Base-by-base conservation (phyloP, 1,140 invertebrate genomes). In the Nasonia longicornis region DNA sequence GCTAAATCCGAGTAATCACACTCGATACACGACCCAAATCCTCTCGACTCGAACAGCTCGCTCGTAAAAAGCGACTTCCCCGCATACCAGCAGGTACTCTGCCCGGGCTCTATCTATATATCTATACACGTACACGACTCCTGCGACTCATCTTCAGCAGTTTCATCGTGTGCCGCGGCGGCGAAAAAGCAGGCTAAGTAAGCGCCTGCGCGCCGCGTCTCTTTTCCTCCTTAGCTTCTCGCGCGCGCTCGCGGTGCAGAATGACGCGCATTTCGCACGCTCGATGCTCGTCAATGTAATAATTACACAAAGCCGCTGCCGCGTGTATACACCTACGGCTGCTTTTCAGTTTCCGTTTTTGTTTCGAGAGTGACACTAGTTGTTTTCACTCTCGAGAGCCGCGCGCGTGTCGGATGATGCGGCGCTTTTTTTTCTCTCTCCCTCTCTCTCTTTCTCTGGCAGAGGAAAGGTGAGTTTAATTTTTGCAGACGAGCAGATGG, bases 211-310 rank as follows among this genome's bases (percentile, higher is more conserved):
- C 26, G 64, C 20, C 48, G 0, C 64, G 66, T 67, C 22, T 70
- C 26, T n/a, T 38, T 70, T 70, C 35, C 29, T 31, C 69, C 2
- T 73, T 52, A 6, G 31, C 42, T 58, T 58, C 22, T n/a, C 69
- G 10, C 71, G 42, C 20, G 42, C 42, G 29, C 2, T 3, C 71
- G 20, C 16, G n/a, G 42, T 42, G 76, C 81, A 86, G 84, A 86
- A 85, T 85, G 81, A 83, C 84, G 84, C 63, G 82, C 82, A 83
- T 85, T 85, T 87, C 86, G 82, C 86, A 87, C 86, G 85, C 80
- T 82, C 84, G 80, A 82, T 78, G 83, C 83, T 83, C 80, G 83
- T 84, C 84, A 84, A 84, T 85, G 83, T 84, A 84, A 87, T 86
- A 84, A 87, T 85, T 85, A 84, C 82, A 85, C 83, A 83, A 81